Conservation (phyloP, 2,888 invertebrate genomes). For the Sesia bembeciformis region DNA sequence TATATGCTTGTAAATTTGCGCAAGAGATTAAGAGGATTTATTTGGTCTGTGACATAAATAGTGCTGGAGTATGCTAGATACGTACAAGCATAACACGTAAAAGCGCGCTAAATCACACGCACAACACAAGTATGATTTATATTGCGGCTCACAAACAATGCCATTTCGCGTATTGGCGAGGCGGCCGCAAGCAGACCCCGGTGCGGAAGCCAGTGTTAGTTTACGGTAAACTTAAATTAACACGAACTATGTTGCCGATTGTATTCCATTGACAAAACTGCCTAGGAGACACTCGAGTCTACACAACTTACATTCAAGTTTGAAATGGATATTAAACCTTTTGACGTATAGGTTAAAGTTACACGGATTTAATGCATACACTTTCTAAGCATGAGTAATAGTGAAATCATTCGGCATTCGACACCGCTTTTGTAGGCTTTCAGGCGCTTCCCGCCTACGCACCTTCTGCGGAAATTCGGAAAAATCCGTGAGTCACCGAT, state of each 20-base stretch:
- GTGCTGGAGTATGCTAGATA: background rate
- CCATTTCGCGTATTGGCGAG: constrained; percentile 38
- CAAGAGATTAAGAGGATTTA: too few species aligned
- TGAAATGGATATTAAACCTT: too few species aligned
- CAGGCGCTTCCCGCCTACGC: constrained; percentile 21
- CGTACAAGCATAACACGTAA: background rate
- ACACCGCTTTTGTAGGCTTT: constrained; percentile 57
- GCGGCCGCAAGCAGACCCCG: constrained; percentile 31
- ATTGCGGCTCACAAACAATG: constrained; percentile 64
- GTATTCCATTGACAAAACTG: constrained; percentile 9
- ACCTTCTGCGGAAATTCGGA: constrained; percentile 47
- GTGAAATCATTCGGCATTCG: constrained; percentile 30
- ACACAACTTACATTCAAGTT: too few species aligned
- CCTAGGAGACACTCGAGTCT: too few species aligned
- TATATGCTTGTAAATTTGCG: too few species aligned
- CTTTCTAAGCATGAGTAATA: constrained; percentile 59
- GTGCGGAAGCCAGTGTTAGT: constrained; percentile 48
- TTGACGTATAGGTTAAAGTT: constrained; percentile 15
- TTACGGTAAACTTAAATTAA: constrained; percentile 71
- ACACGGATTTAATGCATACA: constrained; percentile 22
- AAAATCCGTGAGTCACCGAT: constrained; percentile 61
- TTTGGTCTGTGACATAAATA: too few species aligned
- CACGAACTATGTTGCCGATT: constrained; percentile 40
- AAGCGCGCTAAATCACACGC: background rate
- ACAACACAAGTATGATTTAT: constrained; percentile 44